These are phyloP conservation scores for Coleophora flavipennella DNA, from an alignment of 2,888 invertebrate genomes.

Conservation along the genomic window DNA sequence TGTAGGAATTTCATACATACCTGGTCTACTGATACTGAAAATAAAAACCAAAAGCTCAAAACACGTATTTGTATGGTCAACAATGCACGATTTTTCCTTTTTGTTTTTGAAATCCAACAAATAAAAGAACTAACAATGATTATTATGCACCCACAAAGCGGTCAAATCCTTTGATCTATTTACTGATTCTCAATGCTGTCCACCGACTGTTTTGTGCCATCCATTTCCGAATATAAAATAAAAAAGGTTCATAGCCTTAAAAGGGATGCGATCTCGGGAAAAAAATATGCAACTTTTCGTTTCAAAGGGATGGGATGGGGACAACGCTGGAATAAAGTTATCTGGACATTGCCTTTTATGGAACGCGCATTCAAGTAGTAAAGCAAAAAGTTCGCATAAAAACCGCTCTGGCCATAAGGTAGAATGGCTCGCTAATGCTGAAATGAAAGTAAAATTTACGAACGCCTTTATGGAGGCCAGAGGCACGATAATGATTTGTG, in stretches of 20 bases:
- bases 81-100: too few species aligned
- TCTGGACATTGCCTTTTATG: slow-evolving; percentile 66
- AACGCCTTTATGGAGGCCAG: too few species aligned
- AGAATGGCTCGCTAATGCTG: slow-evolving; percentile 50
- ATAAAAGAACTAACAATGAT: slow-evolving; percentile 26
- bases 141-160: slow-evolving; percentile 33
- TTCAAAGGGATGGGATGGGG: slow-evolving; percentile 61
- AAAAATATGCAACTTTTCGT: slow-evolving; percentile 63
- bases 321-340: slow-evolving; percentile 64
- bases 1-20: too few species aligned
- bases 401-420: slow-evolving; percentile 51
- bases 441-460: too few species aligned
- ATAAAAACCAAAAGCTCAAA: too few species aligned
- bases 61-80: too few species aligned
- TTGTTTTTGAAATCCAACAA: too few species aligned
- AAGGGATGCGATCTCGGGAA: slow-evolving; percentile 58
- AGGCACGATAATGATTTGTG: too few species aligned
- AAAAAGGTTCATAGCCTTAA: slow-evolving; percentile 52
- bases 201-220: slow-evolving; percentile 32
- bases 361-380: slow-evolving; percentile 40
- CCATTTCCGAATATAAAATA: slow-evolving; percentile 33
- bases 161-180: slow-evolving; percentile 46
- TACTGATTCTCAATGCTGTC: slow-evolving; percentile 13
- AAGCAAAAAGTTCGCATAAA: slow-evolving; percentile 50
- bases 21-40: too few species aligned